Percentiles rank a stretch among this genome's conserved stretches.
Evolutionary conservation across 2,797 vertebrate genomes (phyloP).

Genomic region (Pseudochaenichthys georgianus): DNA sequence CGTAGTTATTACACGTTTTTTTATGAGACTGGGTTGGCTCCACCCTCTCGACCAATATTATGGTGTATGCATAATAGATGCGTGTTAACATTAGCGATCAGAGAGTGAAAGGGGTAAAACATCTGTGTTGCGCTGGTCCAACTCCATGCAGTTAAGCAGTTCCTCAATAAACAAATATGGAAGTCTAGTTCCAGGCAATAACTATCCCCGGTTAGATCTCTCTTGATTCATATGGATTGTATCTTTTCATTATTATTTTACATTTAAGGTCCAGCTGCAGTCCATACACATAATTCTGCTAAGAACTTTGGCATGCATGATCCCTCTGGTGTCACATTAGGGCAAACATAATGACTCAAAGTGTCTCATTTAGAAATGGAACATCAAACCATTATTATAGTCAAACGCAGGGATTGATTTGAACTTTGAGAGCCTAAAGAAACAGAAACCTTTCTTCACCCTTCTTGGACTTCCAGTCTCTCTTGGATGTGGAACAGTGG

Average conservation of each 20-base stretch:
- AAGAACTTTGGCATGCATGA: not conserved
- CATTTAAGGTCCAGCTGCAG: conserved; percentile 14
- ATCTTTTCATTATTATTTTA: too few species aligned
- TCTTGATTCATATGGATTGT: not conserved
- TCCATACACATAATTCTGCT: not conserved
- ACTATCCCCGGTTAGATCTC: not conserved
- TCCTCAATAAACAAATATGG: not conserved
- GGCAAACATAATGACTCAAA: not conserved
- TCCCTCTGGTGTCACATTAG: not conserved
- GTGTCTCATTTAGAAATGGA: not conserved
- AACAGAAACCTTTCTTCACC: conserved; percentile 30
- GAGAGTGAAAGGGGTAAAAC: not conserved
- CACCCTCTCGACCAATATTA: too few species aligned
- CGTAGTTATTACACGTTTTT: too few species aligned
- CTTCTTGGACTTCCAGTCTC: conserved; percentile 6
- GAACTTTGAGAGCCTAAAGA: conserved; percentile 24
- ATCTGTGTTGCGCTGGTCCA: not conserved
- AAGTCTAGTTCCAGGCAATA: not conserved
- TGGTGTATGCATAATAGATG: not conserved
- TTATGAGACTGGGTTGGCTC: too few species aligned
- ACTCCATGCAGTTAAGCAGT: not conserved
- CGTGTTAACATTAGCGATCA: not conserved
- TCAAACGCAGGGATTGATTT: not conserved
- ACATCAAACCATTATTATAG: not conserved
- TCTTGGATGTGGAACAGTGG: conserved; percentile 31